Percentiles rank a stretch among this genome's conserved stretches.
Conservation (phyloP, 2,888 invertebrate species). For the Noctua janthina region DNA sequence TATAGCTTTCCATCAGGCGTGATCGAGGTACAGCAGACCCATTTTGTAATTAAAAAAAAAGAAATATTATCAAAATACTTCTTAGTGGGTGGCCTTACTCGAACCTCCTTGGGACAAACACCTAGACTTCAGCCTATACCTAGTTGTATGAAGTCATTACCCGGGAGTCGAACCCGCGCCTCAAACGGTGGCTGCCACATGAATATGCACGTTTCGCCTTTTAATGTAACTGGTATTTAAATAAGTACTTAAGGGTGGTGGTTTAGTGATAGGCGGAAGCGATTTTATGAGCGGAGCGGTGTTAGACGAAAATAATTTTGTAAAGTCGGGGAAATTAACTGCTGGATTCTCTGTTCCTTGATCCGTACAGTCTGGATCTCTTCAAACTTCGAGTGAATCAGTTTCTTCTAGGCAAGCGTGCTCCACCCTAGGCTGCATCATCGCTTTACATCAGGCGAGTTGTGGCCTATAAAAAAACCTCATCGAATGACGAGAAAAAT, state of each 20-base stretch:
- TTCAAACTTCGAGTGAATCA: background rate
- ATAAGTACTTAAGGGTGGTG: constrained; percentile 58
- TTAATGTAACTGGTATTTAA: constrained; percentile 74
- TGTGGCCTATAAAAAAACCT: no score
- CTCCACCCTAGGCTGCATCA: background rate
- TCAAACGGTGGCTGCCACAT: constrained; percentile 70
- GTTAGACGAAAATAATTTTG: background rate
- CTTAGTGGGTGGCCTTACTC: constrained; percentile 37
- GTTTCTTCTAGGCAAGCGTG: background rate
- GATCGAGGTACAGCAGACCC: no score
- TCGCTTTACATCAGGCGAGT: background rate
- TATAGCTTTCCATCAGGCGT: no score
- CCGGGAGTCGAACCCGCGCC: constrained; percentile 62
- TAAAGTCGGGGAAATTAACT: background rate
- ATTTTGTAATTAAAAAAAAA: no score
- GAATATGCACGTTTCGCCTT: constrained; percentile 71
- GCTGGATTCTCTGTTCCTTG: background rate
- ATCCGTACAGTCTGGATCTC: background rate
- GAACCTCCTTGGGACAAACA: background rate
- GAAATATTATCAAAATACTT: background rate
- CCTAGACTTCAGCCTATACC: constrained; percentile 6
- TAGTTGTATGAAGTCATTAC: constrained; percentile 58
- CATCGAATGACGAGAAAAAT: background rate
- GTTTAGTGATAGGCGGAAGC: constrained; percentile 54
- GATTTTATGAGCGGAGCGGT: constrained; percentile 40